phyloP scores from a whole-genome alignment of 1,140 invertebrate genomes.

The Pentalonia nigronervosa region DNA sequence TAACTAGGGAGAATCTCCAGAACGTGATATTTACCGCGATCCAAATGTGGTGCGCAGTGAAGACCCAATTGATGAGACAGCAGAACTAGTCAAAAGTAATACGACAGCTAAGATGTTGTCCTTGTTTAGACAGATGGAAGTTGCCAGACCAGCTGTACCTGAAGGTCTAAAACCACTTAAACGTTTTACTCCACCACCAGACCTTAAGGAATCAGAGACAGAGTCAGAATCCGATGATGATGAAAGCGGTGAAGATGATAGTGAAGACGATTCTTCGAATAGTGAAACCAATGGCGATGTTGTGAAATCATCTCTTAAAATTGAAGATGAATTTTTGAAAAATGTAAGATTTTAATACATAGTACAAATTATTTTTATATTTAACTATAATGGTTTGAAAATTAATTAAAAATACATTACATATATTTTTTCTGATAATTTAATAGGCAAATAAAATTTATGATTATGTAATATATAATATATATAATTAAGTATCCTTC shows the following conservation, averaged over 20 bases:
- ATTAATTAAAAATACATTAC: neutral
- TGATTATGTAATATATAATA: neutral
- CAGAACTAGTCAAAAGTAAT: conserved; percentile 72
- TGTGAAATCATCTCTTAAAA: conserved; percentile 69
- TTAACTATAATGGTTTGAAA: neutral
- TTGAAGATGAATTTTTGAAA: conserved; percentile 71
- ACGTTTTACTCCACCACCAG: conserved; percentile 86
- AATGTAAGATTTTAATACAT: conserved; percentile 62
- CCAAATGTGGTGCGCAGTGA: conserved; percentile 76
- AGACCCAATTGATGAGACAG: conserved; percentile 69
- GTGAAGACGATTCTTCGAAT: conserved; percentile 66
- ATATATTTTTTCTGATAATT: neutral
- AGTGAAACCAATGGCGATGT: conserved; percentile 65
- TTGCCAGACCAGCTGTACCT: conserved; percentile 69
- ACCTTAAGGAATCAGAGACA: conserved; percentile 68
- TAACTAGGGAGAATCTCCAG: conserved; percentile 72
- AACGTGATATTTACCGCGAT: conserved; percentile 78
- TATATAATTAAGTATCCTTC: neutral
- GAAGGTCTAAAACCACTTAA: conserved; percentile 82
- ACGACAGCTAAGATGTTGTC: conserved; percentile 84
- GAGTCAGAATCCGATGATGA: conserved; percentile 64
- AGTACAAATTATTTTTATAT: neutral
- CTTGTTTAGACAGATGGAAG: conserved; percentile 87
- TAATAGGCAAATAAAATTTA: neutral
- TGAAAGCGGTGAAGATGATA: conserved; percentile 68